These are phyloP conservation scores for Yponomeuta evonymella DNA, from an alignment of 2,888 invertebrate genomes.

Conservation along the genomic window DNA sequence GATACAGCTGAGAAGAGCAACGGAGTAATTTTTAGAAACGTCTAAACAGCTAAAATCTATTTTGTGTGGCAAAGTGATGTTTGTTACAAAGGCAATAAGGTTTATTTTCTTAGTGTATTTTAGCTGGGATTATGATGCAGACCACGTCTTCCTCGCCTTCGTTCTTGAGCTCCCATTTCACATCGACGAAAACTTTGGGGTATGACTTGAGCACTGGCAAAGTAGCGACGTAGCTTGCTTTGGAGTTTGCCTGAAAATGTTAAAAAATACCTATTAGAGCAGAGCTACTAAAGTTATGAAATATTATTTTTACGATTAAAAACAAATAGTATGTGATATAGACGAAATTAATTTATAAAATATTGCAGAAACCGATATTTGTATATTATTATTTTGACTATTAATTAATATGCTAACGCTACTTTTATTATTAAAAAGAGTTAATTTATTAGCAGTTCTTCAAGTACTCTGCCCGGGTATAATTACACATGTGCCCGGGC, in stretches of 20 bases:
- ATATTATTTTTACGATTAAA: too few species aligned
- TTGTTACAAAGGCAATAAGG: neutral
- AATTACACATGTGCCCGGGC: too few species aligned
- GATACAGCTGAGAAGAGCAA: too few species aligned
- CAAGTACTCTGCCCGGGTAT: too few species aligned
- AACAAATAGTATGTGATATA: too few species aligned
- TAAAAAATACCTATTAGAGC: neutral
- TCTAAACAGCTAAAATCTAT: neutral
- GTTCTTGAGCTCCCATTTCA: constrained; percentile 84
- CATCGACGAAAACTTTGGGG: constrained; percentile 81
- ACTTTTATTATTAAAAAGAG: too few species aligned
- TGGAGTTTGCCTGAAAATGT: constrained; percentile 52
- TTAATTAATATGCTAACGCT: too few species aligned
- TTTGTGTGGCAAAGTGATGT: neutral
- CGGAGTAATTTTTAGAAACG: neutral
- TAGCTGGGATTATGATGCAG: constrained; percentile 82
- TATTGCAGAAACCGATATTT: too few species aligned
- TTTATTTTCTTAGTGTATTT: constrained; percentile 51
- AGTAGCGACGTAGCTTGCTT: constrained; percentile 64
- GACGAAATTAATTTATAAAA: too few species aligned
- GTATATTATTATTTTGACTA: too few species aligned
- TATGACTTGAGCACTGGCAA: constrained; percentile 80
- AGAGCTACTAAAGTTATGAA: too few species aligned
- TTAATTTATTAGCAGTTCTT: too few species aligned
- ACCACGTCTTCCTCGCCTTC: constrained; percentile 77